Conservation (phyloP, 2,888 invertebrate species). For the Liodrosophila aerea region DNA sequence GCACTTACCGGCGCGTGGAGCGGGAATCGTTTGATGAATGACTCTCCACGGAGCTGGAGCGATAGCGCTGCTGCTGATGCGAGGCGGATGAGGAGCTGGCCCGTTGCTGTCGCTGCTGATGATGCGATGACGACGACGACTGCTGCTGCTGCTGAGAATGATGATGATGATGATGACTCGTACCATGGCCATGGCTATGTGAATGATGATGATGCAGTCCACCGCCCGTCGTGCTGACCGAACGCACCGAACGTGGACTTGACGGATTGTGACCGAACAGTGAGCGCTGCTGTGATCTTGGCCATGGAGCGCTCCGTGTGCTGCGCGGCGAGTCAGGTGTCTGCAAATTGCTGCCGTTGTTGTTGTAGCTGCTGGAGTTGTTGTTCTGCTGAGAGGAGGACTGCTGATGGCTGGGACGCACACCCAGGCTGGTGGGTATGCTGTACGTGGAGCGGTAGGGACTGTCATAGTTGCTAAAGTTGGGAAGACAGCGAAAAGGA, state of each 20-base stretch:
- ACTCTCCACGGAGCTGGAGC: constrained; percentile 93
- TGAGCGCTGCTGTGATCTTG: constrained; percentile 89
- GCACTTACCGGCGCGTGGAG: constrained; percentile 87
- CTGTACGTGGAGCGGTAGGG: constrained; percentile 84
- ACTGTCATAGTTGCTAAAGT: constrained; percentile 82
- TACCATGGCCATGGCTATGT: constrained; percentile 73
- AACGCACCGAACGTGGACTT: constrained; percentile 91
- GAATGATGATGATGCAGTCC: constrained; percentile 78
- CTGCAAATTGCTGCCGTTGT: constrained; percentile 76
- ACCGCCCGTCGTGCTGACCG: constrained; percentile 84
- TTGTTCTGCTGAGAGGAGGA: constrained; percentile 65
- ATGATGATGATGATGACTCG: constrained; percentile 65
- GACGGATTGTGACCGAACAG: constrained; percentile 89
- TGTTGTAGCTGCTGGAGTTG: constrained; percentile 78
- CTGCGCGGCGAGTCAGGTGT: constrained; percentile 90
- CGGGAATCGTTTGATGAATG: constrained; percentile 94
- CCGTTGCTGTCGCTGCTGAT: constrained; percentile 80
- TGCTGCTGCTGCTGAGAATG: constrained; percentile 48
- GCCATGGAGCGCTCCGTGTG: constrained; percentile 91
- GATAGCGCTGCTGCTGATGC: constrained; percentile 83
- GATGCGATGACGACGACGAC: constrained; percentile 57
- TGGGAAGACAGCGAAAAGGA: not conserved
- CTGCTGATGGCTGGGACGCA: constrained; percentile 80
- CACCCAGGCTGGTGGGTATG: constrained; percentile 83
- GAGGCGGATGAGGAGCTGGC: constrained; percentile 81